Base-by-base conservation (phyloP, 2,888 invertebrate genomes). In the Colletes collaris region DNA sequence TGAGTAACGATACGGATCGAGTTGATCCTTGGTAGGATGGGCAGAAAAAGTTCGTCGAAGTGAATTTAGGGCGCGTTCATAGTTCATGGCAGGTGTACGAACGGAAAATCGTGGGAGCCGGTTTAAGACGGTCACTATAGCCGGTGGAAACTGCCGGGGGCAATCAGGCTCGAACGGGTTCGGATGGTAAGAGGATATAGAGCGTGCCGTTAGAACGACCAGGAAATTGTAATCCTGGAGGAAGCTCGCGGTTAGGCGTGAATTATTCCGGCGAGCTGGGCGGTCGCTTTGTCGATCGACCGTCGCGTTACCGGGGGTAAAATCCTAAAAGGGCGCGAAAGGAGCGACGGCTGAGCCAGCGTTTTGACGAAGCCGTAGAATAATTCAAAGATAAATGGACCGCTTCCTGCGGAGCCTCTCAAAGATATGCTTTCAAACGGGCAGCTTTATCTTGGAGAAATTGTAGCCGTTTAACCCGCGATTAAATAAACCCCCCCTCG, bases 161-260 rank as follows among this genome's bases (percentile, higher is more conserved):
- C 73, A 73, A 81, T 76, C 79, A 76, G 56, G 62, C 50, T 67
- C 52, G 67, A 63, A 50, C 64, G 68, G 60, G 16, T 16, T 71
- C 50, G 68, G 58, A 65, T 35, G 62, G 62, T 76, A 66, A 76
- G 76, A 73, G 79, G 72, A 81, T 81, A 79, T 71, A 79, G 69
- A 66, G 44, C 56, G 55, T 56, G 53, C 55, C 70, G 72, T 74
- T 67, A 68, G 70, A 55, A 37, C 67, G 70, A n/a, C 80, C 56
- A 74, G 74, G 77, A 81, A 82, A 82, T 81, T 74, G 82, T 82
- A 81, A 82, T 82, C 74, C 81, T 78, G 50, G 55, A 81, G 82
- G 78, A 81, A 81, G 81, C 81, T 81, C 60, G 82, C 81, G 82
- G 77, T 81, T 74, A 77, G 73, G 52, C 63, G 82, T 82, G 81